These are phyloP conservation scores for Monopis laevigella DNA, from an alignment of 2,888 invertebrate species.

Conservation along the genomic window DNA sequence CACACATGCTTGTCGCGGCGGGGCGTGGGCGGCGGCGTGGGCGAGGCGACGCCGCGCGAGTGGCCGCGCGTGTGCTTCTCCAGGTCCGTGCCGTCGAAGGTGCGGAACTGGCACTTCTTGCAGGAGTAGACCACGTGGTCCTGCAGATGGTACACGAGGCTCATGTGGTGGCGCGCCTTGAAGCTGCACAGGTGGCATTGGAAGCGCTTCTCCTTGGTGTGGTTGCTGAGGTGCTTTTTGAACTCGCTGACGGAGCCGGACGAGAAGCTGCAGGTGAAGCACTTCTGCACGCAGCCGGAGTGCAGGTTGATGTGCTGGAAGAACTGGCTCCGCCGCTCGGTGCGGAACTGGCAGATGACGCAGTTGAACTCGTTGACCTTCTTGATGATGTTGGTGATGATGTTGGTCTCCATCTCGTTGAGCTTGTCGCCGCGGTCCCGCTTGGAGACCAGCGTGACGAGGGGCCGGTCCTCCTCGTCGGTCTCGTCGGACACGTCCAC, in stretches of 20 bases:
- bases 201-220: slow-evolving; percentile 31
- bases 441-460: slow-evolving; percentile 19
- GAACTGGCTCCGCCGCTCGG: slow-evolving; percentile 20
- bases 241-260: slow-evolving; percentile 33
- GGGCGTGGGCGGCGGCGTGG: too few relatives aligned
- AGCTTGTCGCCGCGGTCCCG: slow-evolving; percentile 14
- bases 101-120: slow-evolving; percentile 21
- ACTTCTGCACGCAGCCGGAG: slow-evolving; percentile 22
- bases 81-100: slow-evolving; percentile 16
- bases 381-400: slow-evolving; percentile 20
- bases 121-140: slow-evolving; percentile 27
- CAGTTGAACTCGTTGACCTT: slow-evolving; percentile 32
- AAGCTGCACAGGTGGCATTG: slow-evolving; percentile 41
- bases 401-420: slow-evolving; percentile 14
- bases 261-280: slow-evolving; percentile 35
- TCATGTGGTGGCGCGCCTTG: slow-evolving; percentile 33
- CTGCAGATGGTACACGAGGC: slow-evolving; percentile 43
- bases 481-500: slow-evolving; percentile 49
- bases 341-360: slow-evolving; percentile 29
- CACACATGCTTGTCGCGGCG: background rate
- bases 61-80: slow-evolving; percentile 16
- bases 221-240: slow-evolving; percentile 33
- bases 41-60: too few relatives aligned
- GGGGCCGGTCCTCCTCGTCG: slow-evolving; percentile 47
- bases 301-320: slow-evolving; percentile 24